Base-by-base conservation (phyloP, 2,113 vertebrate genomes). In the Pungitius pungitius region DNA sequence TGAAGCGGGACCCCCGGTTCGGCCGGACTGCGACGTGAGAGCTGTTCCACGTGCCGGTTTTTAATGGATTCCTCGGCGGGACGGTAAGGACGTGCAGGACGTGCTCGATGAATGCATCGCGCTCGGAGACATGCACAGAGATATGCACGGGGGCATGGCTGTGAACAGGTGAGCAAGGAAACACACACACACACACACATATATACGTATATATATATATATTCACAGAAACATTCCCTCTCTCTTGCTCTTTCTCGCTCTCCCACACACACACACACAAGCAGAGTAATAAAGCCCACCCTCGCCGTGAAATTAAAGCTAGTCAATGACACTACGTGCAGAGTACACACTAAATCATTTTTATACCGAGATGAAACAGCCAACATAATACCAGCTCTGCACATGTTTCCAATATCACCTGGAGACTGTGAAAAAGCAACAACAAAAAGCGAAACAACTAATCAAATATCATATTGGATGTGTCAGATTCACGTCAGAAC, bases 271-370 rank as follows among this genome's bases (percentile, higher is more conserved):
- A 69, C 63, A 69, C 52, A 47, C 60, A 59, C 82, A 61, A 85
- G 83, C 67, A 82, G 80, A 90, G 85, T 81, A 92, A 92, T 90
- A 89, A 90, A 89, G 85, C 78, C 85, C 88, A 88, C 87, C 84
- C 87, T 87, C 82, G 89, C 88, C 90, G 85, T 85, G 82, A 92
- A 90, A 91, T 91, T 92, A 92, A 86, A 88, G 90, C 86, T 82
- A 88, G 88, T 91, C 90, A 84, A 92, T 92, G 90, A 92, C 87
- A 90, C 85, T 75, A 88, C 86, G 86, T 88, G 88, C 88, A 73
- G 85, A 92, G 91, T 84, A 92, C 86, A 84, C 87, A 89, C 90
- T 93, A 94, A 93, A 94, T 94, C 93, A 94, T 92, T 92, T 93
- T 94, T 92, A 93, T 91, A 89, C 83, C 87, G 84, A 85, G 88